phyloP scores from a whole-genome alignment of 2,888 invertebrate species.

The Pemphredon lugubris region DNA sequence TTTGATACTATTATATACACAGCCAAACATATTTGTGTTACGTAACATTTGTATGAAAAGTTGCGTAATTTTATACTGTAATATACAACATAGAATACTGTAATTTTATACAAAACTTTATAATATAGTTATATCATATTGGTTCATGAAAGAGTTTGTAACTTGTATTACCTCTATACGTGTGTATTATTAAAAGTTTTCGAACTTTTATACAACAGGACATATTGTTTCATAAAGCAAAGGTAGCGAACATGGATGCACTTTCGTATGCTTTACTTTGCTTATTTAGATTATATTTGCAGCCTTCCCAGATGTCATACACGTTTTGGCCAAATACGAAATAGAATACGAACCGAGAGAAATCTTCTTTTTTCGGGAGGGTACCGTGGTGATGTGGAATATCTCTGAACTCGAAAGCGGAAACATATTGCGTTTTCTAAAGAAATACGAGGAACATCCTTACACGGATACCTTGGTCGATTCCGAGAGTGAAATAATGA shows the following conservation, averaged over 20 bases:
- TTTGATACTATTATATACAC: no score
- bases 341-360: constrained; percentile 90
- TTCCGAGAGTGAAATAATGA: constrained; percentile 92
- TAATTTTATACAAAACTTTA: no score
- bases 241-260: no score
- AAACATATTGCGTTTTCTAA: constrained; percentile 89
- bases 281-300: constrained; percentile 57
- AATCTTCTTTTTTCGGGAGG: constrained; percentile 95
- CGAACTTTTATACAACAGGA: no score
- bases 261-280: constrained; percentile 12
- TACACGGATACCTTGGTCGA: constrained; percentile 87
- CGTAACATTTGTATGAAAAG: no score
- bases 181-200: constrained; percentile 11
- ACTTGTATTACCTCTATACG: not conserved
- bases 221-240: not conserved
- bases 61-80: no score
- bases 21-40: no score
- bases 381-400: constrained; percentile 96
- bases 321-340: constrained; percentile 92
- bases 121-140: no score
- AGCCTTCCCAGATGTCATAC: constrained; percentile 88
- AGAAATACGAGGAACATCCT: constrained; percentile 86
- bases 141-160: no score
- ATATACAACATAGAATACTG: no score
- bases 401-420: constrained; percentile 90